phyloP scores from a whole-genome alignment of 2,797 vertebrate genomes.

The Gorsachius magnificus region DNA sequence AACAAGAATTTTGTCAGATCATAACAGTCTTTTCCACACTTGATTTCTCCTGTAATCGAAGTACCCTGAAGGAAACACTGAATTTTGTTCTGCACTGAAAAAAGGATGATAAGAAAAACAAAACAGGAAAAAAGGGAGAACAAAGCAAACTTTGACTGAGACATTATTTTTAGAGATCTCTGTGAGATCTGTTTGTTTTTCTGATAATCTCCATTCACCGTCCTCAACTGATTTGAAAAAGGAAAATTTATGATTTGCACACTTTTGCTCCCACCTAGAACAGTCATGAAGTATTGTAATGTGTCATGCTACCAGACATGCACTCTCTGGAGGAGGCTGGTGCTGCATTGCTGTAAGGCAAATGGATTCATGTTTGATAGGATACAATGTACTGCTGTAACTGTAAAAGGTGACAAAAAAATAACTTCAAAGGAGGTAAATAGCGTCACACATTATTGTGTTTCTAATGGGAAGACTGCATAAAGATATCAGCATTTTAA shows the following conservation, averaged over 20 bases:
- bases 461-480: not conserved
- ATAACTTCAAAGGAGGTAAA: not conserved
- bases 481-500: not conserved
- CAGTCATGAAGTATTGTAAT: not conserved
- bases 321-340: not conserved
- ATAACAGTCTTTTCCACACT: slow-evolving; percentile 44
- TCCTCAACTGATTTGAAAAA: not conserved
- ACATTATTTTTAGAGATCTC: not conserved
- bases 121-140: not conserved
- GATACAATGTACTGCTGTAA: not conserved
- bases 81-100: slow-evolving; percentile 48
- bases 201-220: not conserved
- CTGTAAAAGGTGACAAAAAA: not conserved
- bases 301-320: not conserved
- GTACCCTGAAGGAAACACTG: slow-evolving; percentile 49
- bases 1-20: slow-evolving; percentile 62
- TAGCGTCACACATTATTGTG: not conserved
- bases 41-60: slow-evolving; percentile 56
- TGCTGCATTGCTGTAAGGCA: not conserved
- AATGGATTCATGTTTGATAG: not conserved
- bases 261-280: not conserved
- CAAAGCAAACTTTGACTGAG: not conserved
- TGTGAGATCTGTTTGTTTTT: not conserved
- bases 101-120: not conserved
- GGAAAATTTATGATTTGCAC: not conserved